Conservation (phyloP, 2,113 vertebrate species). For the Speoplatyrhinus poulsoni region DNA sequence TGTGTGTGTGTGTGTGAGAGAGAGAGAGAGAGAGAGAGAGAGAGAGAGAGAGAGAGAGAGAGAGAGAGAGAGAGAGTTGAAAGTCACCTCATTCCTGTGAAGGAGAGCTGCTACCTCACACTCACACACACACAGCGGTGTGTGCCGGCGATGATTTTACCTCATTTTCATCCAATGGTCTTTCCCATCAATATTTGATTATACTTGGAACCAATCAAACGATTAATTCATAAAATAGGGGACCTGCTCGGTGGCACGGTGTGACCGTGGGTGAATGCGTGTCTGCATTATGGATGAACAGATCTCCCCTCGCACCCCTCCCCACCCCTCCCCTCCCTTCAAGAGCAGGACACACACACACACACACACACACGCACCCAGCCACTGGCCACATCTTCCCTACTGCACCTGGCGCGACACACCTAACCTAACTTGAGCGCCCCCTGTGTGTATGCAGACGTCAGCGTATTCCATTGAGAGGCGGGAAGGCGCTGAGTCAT, state of each 20-base stretch:
- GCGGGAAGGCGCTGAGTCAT: conserved; percentile 50
- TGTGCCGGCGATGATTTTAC: not conserved
- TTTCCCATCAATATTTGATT: conserved; percentile 76
- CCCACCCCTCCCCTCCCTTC: not conserved
- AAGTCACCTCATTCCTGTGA: conserved; percentile 77
- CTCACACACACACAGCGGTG: not conserved
- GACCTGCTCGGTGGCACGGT: conserved; percentile 66
- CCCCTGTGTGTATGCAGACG: conserved; percentile 58
- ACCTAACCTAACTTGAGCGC: conserved; percentile 44
- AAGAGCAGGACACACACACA: conserved; percentile 2
- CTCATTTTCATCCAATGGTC: conserved; percentile 61
- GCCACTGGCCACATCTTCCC: conserved; percentile 13
- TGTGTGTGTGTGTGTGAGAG: not conserved
- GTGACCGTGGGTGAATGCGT: conserved; percentile 50
- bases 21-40: conserved; percentile 40
- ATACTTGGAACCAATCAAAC: conserved; percentile 62
- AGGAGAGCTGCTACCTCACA: conserved; percentile 43
- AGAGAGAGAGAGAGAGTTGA: conserved; percentile 49
- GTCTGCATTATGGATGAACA: conserved; percentile 76
- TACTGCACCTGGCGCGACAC: conserved; percentile 56
- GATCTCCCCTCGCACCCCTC: not conserved
- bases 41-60: conserved; percentile 1
- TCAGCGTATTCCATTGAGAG: conserved; percentile 68
- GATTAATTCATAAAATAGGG: conserved; percentile 68
- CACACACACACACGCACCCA: conserved; percentile 18